Evolutionary conservation across 2,113 vertebrate species (phyloP).

Genomic region (Mormyrus lacerda): DNA sequence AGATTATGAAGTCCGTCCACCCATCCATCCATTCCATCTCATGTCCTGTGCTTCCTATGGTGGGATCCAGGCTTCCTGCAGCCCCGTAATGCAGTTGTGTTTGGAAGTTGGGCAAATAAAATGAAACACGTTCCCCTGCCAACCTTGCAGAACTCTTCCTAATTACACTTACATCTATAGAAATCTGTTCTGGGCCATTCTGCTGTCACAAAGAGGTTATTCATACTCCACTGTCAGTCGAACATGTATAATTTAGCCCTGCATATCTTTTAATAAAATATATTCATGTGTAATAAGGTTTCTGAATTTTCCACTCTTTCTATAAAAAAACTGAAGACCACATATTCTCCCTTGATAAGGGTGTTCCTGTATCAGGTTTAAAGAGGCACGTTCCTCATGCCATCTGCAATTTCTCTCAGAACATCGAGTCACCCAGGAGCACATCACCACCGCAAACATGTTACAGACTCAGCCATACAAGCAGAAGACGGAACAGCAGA

Average conservation of each 20-base stretch:
- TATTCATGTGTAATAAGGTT: slow-evolving; percentile 1
- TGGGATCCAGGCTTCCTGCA: not conserved
- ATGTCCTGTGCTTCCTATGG: not conserved
- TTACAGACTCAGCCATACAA: not conserved
- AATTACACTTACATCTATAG: not conserved
- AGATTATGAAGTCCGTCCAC: not conserved
- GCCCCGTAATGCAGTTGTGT: not conserved
- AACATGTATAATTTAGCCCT: slow-evolving; percentile 1
- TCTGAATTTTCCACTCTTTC: not conserved
- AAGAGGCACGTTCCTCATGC: not conserved
- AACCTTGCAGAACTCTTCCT: not conserved
- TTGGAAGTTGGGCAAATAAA: not conserved
- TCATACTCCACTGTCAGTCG: not conserved
- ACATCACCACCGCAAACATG: not conserved
- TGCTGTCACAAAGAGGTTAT: not conserved
- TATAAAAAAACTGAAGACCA: not conserved
- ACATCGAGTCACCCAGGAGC: not conserved
- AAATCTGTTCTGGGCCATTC: not conserved
- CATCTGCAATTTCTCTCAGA: not conserved
- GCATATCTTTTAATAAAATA: not conserved
- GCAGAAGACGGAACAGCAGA: not conserved
- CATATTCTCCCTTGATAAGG: not conserved
- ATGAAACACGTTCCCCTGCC: not conserved
- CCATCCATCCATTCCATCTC: not conserved
- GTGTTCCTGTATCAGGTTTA: not conserved